Conservation (phyloP, 2,113 vertebrate genomes). For the Vidua chalybeata region DNA sequence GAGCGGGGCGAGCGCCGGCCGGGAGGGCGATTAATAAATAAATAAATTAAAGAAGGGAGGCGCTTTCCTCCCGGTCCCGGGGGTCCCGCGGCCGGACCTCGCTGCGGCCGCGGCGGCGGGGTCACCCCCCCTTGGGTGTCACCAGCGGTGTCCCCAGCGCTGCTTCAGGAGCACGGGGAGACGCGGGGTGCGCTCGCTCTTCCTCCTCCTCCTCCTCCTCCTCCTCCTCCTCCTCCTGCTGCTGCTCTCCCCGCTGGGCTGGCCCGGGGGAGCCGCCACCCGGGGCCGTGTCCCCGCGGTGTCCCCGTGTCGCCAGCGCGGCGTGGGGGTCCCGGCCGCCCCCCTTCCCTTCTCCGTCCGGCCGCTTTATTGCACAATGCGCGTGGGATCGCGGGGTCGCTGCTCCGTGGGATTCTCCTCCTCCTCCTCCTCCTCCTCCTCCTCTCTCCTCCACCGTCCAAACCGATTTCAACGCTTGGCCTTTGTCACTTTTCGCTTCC, state of each 20-base stretch:
- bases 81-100: neutral
- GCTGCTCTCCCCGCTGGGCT: neutral
- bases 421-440: neutral
- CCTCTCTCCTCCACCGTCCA: neutral
- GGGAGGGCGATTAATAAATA: conserved; percentile 49
- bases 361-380: conserved; percentile 70
- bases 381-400: neutral
- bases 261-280: neutral
- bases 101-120: neutral
- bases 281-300: neutral
- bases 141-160: neutral
- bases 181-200: neutral
- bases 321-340: neutral
- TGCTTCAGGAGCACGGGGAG: neutral
- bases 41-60: conserved; percentile 62
- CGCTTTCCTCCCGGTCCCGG: neutral
- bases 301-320: neutral
- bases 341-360: neutral
- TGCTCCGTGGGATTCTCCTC: neutral
- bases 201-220: neutral
- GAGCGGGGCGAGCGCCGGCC: neutral
- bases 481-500: neutral
- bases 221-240: neutral
- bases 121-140: neutral
- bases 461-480: neutral